A percentile compares a stretch with the other conserved stretches of the same genome.
phyloP scores from a whole-genome alignment of 1,140 invertebrate genomes.

The Rhysida immarginata region DNA sequence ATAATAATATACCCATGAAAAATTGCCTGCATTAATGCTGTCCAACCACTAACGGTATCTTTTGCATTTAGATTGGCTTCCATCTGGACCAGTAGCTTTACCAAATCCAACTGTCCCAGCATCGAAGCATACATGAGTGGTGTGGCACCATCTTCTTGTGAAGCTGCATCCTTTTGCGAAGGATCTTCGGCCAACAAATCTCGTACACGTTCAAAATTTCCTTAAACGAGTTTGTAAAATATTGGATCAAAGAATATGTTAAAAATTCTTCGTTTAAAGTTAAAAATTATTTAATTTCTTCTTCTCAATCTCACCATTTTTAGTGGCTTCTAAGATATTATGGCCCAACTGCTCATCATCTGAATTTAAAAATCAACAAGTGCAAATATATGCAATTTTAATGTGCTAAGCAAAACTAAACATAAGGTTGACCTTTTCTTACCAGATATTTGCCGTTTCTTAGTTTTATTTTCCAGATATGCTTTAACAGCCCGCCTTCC shows the following conservation, averaged over 20 bases:
- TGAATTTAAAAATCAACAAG: constrained; percentile 14
- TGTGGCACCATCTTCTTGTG: constrained; percentile 29
- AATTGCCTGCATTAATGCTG: constrained; percentile 33
- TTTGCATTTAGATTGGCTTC: constrained; percentile 31
- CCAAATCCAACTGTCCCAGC: constrained; percentile 29
- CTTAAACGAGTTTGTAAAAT: no score
- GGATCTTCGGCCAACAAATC: background rate
- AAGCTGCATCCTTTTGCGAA: background rate
- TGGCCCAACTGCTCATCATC: no score
- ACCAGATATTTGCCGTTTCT: constrained; percentile 15
- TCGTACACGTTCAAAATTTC: background rate
- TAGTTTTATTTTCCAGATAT: constrained; percentile 25
- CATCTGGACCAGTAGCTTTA: constrained; percentile 24
- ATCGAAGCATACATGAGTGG: constrained; percentile 32
- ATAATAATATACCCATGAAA: constrained; percentile 29
- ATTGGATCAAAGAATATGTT: no score
- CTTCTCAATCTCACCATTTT: constrained; percentile 1
- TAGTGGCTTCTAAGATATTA: constrained; percentile 10
- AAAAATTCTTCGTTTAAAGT: no score
- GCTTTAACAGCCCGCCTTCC: constrained; percentile 25
- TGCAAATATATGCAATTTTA: background rate
- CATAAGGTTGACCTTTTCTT: background rate
- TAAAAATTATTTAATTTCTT: no score
- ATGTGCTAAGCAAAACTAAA: background rate
- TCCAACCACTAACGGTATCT: constrained; percentile 32